Evolutionary conservation across 2,797 vertebrate species (phyloP).

Genomic region (Crenuchus spilurus): DNA sequence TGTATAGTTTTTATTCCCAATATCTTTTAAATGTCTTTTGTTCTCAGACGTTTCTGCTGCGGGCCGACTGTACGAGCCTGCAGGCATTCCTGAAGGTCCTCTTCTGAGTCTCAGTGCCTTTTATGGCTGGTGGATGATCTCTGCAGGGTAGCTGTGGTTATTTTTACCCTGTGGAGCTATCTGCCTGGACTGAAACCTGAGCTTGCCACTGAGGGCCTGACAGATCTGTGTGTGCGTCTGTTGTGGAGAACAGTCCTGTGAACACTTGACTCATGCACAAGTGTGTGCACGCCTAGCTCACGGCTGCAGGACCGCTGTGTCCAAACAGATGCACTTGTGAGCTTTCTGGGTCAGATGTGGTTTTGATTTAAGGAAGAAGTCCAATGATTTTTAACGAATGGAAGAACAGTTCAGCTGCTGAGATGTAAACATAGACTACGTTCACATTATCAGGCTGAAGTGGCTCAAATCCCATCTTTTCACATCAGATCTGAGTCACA

Average conservation of each 20-base stretch:
- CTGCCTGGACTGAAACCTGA: constrained; percentile 42
- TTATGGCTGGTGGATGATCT: constrained; percentile 39
- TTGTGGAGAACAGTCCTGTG: neutral
- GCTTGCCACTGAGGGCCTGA: neutral
- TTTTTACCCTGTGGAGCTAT: constrained; percentile 40
- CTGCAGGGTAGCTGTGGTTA: constrained; percentile 19
- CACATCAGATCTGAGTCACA: neutral
- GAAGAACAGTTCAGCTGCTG: no score
- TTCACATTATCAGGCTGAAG: no score
- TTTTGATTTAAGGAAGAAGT: no score
- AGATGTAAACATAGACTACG: no score
- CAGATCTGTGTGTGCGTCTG: constrained; percentile 23
- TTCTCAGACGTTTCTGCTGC: neutral
- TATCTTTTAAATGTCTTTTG: no score
- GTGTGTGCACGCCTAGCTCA: constrained; percentile 26
- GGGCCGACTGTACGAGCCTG: neutral
- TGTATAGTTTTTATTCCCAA: no score
- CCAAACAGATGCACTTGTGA: neutral
- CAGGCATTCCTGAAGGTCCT: constrained; percentile 14
- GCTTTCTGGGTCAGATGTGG: no score
- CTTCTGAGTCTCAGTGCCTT: constrained; percentile 26
- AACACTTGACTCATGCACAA: constrained; percentile 35
- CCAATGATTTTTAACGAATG: no score
- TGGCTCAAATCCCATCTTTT: no score
- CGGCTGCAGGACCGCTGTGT: constrained; percentile 3